Evolutionary conservation across 1,140 invertebrate genomes (phyloP).

Genomic region (Pissodes strobi): DNA sequence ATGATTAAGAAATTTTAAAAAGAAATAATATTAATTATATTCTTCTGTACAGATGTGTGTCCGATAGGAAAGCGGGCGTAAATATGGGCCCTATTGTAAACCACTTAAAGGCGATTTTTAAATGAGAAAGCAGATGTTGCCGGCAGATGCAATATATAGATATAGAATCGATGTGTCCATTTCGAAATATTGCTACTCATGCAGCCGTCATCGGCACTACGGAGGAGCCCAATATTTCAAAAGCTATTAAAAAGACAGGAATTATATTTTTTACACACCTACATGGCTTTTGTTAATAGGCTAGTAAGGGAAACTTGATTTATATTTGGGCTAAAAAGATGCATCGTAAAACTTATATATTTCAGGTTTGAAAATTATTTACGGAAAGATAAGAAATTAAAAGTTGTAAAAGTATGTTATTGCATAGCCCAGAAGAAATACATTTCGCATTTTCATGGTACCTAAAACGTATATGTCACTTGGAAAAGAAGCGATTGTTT

Average conservation of each 20-base stretch:
- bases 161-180: slow-evolving; percentile 42
- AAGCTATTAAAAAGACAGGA: slow-evolving; percentile 24
- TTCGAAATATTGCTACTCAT: slow-evolving; percentile 41
- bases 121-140: slow-evolving; percentile 39
- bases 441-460: too few species aligned
- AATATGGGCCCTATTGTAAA: slow-evolving; percentile 22
- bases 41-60: slow-evolving; percentile 31
- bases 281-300: slow-evolving; percentile 9
- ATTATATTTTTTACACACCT: slow-evolving; percentile 26
- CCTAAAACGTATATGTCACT: too few species aligned
- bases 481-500: too few species aligned
- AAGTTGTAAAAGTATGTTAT: too few species aligned
- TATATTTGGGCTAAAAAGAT: too few species aligned
- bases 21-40: slow-evolving; percentile 35
- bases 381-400: too few species aligned
- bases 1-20: slow-evolving; percentile 22
- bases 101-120: slow-evolving; percentile 27
- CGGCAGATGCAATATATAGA: slow-evolving; percentile 41
- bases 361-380: too few species aligned
- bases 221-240: slow-evolving; percentile 31
- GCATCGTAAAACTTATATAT: too few species aligned
- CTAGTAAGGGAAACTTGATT: slow-evolving; percentile 1
- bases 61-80: slow-evolving; percentile 19
- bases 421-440: too few species aligned
- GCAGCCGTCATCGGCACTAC: slow-evolving; percentile 40